A percentile compares a stretch with the other conserved stretches of the same genome.
These are phyloP conservation scores for Phocoena sinus DNA, from an alignment of 2,113 vertebrate species.

Conservation along the genomic window DNA sequence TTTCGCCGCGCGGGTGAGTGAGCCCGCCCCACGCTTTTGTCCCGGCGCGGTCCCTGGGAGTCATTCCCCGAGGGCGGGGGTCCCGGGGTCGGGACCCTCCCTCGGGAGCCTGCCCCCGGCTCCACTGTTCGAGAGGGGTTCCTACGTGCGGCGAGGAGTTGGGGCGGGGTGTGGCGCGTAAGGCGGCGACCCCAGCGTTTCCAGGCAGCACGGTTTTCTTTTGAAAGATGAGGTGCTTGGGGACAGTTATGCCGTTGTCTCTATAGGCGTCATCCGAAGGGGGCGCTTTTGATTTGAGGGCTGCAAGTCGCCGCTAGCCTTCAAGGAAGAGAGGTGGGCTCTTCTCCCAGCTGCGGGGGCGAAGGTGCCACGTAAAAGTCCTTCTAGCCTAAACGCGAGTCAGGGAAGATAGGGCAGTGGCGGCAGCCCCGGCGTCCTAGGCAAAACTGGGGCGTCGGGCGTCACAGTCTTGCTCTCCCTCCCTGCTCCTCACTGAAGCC, in stretches of 20 bases:
- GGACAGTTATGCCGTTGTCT: background rate
- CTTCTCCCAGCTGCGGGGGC: background rate
- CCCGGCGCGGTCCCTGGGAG: background rate
- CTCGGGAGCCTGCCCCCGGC: background rate
- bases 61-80: background rate
- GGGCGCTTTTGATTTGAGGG: background rate
- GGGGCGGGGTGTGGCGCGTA: no score
- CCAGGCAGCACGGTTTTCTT: background rate
- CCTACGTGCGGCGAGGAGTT: background rate
- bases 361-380: background rate
- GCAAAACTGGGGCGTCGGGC: background rate
- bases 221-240: background rate
- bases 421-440: background rate
- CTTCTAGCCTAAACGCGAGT: background rate
- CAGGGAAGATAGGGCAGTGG: background rate
- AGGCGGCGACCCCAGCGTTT: background rate
- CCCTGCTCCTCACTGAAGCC: background rate
- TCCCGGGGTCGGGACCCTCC: background rate
- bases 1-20: conserved; percentile 57
- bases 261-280: background rate
- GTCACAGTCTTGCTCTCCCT: background rate
- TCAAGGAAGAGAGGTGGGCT: background rate
- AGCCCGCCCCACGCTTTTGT: conserved; percentile 59
- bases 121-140: background rate
- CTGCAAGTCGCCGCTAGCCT: background rate